A percentile compares a stretch with the other conserved stretches of the same genome.
Evolutionary conservation across 2,797 vertebrate species (phyloP).

Genomic region (Manis pentadactyla): DNA sequence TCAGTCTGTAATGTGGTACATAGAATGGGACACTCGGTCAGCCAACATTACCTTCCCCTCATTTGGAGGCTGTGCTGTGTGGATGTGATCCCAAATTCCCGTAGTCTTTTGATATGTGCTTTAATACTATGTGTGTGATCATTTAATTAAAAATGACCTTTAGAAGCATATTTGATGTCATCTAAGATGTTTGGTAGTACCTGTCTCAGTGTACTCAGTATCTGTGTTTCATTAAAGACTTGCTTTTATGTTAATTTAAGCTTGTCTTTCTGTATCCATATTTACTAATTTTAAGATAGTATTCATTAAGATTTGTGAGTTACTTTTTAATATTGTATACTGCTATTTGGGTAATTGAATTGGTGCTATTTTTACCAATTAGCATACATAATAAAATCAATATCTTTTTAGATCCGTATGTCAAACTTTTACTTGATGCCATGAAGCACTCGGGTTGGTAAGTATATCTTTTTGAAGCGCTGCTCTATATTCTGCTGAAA

Average conservation of each 20-base stretch:
- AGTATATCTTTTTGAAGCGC: conserved; percentile 77
- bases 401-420: conserved; percentile 93
- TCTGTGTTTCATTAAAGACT: conserved; percentile 7
- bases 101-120: not conserved
- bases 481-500: not conserved
- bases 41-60: not conserved
- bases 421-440: conserved; percentile 94
- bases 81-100: not conserved
- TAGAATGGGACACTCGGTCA: not conserved
- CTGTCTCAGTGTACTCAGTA: not conserved
- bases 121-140: not conserved
- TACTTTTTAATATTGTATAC: not conserved
- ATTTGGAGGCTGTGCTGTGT: not conserved
- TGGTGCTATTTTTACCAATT: conserved; percentile 34
- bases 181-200: not conserved
- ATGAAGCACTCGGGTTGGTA: conserved; percentile 97
- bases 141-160: not conserved
- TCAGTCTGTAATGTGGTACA: not conserved
- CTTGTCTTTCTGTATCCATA: not conserved
- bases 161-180: not conserved
- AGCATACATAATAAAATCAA: conserved; percentile 72
- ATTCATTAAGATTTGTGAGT: conserved; percentile 35
- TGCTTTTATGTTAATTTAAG: conserved; percentile 49
- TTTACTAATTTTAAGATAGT: conserved; percentile 8
- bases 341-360: conserved; percentile 55